phyloP scores from a whole-genome alignment of 2,797 vertebrate genomes.

The Pseudotriccus pelzelni region DNA sequence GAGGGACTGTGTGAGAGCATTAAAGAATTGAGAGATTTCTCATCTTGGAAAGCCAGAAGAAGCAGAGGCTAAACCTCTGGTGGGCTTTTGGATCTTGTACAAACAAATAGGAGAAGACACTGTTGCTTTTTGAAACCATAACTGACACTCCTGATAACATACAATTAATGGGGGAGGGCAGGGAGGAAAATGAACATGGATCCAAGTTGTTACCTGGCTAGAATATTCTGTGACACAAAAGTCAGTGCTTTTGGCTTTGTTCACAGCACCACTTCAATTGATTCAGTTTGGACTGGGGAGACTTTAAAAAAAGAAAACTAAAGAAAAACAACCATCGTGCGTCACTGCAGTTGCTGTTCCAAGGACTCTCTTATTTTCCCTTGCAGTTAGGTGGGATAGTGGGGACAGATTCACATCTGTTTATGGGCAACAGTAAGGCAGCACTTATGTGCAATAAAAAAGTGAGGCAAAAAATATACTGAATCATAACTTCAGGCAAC shows the following conservation, averaged over 20 bases:
- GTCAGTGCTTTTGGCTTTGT: neutral
- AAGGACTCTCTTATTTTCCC: neutral
- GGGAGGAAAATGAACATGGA: neutral
- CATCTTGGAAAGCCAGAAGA: neutral
- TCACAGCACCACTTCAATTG: neutral
- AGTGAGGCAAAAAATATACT: neutral
- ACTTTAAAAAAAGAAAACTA: neutral
- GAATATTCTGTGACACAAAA: neutral
- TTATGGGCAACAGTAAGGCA: neutral
- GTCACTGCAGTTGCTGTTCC: neutral
- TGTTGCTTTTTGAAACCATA: neutral
- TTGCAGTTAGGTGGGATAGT: neutral
- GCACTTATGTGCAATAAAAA: neutral
- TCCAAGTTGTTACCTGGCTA: neutral
- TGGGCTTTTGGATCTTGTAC: neutral
- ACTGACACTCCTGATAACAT: neutral
- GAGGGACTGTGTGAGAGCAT: neutral
- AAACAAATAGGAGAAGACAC: neutral
- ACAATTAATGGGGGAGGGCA: neutral
- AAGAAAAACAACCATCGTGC: neutral
- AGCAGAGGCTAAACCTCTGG: neutral
- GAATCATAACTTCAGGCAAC: slow-evolving; percentile 22
- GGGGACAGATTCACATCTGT: neutral
- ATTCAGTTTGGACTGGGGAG: neutral
- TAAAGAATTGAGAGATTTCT: neutral